These are phyloP conservation scores for Macaria liturata DNA, from an alignment of 2,888 invertebrate species.

Conservation along the genomic window DNA sequence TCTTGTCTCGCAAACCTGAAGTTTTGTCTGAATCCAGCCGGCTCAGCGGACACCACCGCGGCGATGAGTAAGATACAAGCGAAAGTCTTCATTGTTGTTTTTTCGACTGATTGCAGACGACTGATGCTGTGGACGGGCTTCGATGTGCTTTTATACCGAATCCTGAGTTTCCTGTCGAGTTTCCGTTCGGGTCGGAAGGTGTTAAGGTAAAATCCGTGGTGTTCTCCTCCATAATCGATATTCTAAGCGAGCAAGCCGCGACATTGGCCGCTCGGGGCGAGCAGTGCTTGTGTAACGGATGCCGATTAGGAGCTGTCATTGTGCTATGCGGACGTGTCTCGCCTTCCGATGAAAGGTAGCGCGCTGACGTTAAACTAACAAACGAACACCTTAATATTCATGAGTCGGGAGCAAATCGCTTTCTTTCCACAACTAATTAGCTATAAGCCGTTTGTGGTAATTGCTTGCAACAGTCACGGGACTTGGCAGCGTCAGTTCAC, in stretches of 20 bases:
- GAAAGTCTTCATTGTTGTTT: slow-evolving; percentile 65
- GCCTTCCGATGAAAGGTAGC: slow-evolving; percentile 48
- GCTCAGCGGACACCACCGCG: slow-evolving; percentile 63
- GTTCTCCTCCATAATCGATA: slow-evolving; percentile 67
- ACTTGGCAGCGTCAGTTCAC: slow-evolving; percentile 23
- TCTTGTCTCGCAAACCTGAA: slow-evolving; percentile 63
- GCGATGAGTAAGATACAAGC: slow-evolving; percentile 60
- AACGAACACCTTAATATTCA: slow-evolving; percentile 69
- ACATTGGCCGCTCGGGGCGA: slow-evolving; percentile 75
- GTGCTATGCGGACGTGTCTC: slow-evolving; percentile 64
- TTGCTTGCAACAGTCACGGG: slow-evolving; percentile 26
- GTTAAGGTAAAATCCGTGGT: slow-evolving; percentile 46
- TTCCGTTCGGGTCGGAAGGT: slow-evolving; percentile 71
- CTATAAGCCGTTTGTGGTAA: slow-evolving; percentile 27
- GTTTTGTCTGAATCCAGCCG: slow-evolving; percentile 59
- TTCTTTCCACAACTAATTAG: slow-evolving; percentile 32
- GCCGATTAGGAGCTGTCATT: slow-evolving; percentile 77
- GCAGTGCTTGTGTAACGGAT: slow-evolving; percentile 70
- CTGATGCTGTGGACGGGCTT: slow-evolving; percentile 61
- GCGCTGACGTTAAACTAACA: slow-evolving; percentile 57
- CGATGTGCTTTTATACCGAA: slow-evolving; percentile 64
- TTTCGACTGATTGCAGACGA: slow-evolving; percentile 61
- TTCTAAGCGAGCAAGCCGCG: slow-evolving; percentile 65
- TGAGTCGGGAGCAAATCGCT: slow-evolving; percentile 59
- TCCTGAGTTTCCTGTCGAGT: slow-evolving; percentile 49